These are phyloP conservation scores for Propithecus coquereli DNA, from an alignment of 2,113 vertebrate species.

Conservation along the genomic window DNA sequence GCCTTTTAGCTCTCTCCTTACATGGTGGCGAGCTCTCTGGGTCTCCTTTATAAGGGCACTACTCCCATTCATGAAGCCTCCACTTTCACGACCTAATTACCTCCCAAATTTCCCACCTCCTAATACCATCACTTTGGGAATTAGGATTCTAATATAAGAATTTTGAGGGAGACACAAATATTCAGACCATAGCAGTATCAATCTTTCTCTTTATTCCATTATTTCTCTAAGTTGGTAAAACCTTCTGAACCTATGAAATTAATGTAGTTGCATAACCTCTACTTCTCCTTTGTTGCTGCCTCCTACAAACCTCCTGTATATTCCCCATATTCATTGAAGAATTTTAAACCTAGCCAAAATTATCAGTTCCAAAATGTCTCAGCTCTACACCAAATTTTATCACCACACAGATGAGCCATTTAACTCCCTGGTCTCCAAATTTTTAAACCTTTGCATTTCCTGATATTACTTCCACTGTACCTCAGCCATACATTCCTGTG, in stretches of 20 bases:
- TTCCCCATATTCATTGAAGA: background rate
- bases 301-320: background rate
- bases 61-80: too few relatives aligned
- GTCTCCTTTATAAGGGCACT: too few relatives aligned
- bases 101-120: too few relatives aligned
- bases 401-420: background rate
- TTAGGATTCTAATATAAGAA: too few relatives aligned
- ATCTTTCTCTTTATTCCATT: background rate
- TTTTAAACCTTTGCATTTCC: background rate
- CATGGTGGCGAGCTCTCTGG: too few relatives aligned
- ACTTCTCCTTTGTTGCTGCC: background rate
- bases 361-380: background rate
- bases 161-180: too few relatives aligned
- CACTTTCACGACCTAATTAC: too few relatives aligned
- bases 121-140: too few relatives aligned
- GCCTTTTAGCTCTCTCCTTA: background rate
- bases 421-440: background rate
- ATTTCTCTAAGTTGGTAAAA: background rate
- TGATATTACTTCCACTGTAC: background rate
- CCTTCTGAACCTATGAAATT: too few relatives aligned
- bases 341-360: background rate
- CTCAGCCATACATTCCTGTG: background rate
- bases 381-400: background rate
- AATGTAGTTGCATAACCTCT: background rate
- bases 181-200: too few relatives aligned